A percentile compares a stretch with the other conserved stretches of the same genome.
phyloP scores from a whole-genome alignment of 2,888 invertebrate genomes.

The Macroteleia sp. region DNA sequence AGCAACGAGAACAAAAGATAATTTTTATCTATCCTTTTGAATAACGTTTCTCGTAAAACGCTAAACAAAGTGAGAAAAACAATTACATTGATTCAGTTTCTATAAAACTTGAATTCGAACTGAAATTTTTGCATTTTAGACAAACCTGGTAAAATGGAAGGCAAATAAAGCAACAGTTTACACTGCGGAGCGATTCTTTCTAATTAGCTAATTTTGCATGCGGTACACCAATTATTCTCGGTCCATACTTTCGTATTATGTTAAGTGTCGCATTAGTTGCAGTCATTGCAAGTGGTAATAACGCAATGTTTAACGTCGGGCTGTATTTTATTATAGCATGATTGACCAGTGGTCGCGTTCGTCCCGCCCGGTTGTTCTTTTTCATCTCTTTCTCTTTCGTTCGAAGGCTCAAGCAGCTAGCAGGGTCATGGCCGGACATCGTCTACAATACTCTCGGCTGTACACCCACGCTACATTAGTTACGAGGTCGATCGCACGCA shows the following conservation, averaged over 20 bases:
- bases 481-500: too few species aligned
- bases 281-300: slow-evolving; percentile 36
- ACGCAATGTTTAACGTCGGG: slow-evolving; percentile 24
- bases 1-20: too few species aligned
- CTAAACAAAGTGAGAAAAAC: too few species aligned
- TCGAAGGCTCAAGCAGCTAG: slow-evolving; percentile 72
- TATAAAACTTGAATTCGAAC: too few species aligned
- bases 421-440: slow-evolving; percentile 84
- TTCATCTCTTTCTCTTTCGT: slow-evolving; percentile 60
- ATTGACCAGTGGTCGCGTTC: slow-evolving; percentile 71
- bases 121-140: too few species aligned
- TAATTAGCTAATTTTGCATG: slow-evolving; percentile 23
- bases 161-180: neutral
- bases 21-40: neutral
- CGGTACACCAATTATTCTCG: slow-evolving; percentile 11
- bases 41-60: too few species aligned
- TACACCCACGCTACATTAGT: slow-evolving; percentile 76
- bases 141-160: neutral
- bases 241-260: slow-evolving; percentile 15
- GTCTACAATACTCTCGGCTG: slow-evolving; percentile 78
- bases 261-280: slow-evolving; percentile 34
- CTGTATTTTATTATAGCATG: slow-evolving; percentile 72
- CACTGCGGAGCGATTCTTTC: neutral
- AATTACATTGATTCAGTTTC: too few species aligned
- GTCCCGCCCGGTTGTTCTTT: slow-evolving; percentile 50